Evolutionary conservation across 2,888 invertebrate species (phyloP), one percentile per base, ranked within the genome.

Genomic region (Rhaphigaster nebulosa): DNA sequence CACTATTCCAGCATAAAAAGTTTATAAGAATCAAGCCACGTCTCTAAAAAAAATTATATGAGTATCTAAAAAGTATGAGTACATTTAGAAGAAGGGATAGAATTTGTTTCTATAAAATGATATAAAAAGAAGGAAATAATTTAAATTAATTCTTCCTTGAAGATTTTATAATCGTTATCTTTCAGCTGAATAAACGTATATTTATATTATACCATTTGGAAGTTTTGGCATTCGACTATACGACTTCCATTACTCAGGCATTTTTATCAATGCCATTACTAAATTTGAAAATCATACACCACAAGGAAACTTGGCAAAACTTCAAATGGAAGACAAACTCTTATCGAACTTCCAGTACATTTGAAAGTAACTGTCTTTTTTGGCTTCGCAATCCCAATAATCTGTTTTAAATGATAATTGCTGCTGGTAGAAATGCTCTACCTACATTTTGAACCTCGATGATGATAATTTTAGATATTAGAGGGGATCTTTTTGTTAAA

Each of bases 351-450:
- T 76, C 70, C 70, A 76, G 70, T 76, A 76, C 70, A 76, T 76
- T 76, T 76, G 70, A 76, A 76, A 76, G 38, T 76, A 76, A 76
- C 70, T 76, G 70, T 76, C 70, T 76, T 76, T 70, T 76, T 76
- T 38, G 70, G 70, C 70, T 76, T 76, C 20, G 10, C 70, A 38
- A 38, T 38, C 8, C 70, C 70, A 20, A 76, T 76, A 76, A 76
- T 38, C 70, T 76, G 70, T 76, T 76, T 76, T 76, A 76, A 76
- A 76, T 76, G 70, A 76, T 76, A 76, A 76, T 76, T 76, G 70
- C 70, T 76, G 20, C 70, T 10, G 70, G 18, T 34, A 1, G 38
- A 38, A 76, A 34, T 38, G 70, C 34, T 76, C 38, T 38, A 76
- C 34, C 20, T 38, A 76, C 34, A 38, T 76, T 76, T 38, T 23